A percentile compares a stretch with the other conserved stretches of the same genome.
phyloP scores from a whole-genome alignment of 2,113 vertebrate species.

The Pelecanoides urinatrix region DNA sequence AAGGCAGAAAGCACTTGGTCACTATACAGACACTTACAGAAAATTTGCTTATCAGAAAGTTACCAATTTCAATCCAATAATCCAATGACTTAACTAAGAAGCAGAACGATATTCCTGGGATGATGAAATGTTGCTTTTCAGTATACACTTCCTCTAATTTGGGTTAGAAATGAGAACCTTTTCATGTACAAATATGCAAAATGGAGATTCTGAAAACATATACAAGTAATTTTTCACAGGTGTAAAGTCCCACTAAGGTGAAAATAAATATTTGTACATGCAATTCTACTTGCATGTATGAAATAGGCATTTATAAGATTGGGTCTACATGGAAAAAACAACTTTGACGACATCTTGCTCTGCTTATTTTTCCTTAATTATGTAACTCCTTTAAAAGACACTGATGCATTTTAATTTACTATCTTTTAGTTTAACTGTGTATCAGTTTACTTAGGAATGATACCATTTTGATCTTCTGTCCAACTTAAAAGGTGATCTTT shows the following conservation, averaged over 20 bases:
- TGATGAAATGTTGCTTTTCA: neutral
- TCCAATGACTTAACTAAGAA: neutral
- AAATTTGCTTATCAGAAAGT: neutral
- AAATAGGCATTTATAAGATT: neutral
- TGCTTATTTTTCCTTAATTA: neutral
- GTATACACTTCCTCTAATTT: neutral
- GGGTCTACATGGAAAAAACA: neutral
- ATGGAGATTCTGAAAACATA: neutral
- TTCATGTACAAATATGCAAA: neutral
- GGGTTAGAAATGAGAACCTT: neutral
- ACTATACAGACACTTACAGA: neutral
- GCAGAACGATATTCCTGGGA: neutral
- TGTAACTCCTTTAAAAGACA: neutral
- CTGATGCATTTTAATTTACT: neutral
- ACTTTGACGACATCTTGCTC: neutral
- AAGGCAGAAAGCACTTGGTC: neutral
- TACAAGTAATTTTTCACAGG: neutral
- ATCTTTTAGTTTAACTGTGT: neutral
- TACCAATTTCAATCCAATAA: neutral
- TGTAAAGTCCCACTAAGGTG: neutral
- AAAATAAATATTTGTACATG: neutral
- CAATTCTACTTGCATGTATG: neutral
- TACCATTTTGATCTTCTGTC: neutral
- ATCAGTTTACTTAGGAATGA: neutral
- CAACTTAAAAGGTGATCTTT: neutral